A percentile compares a stretch with the other conserved stretches of the same genome.
Conservation (phyloP, 2,113 vertebrate species). For the Silurus meridionalis region DNA sequence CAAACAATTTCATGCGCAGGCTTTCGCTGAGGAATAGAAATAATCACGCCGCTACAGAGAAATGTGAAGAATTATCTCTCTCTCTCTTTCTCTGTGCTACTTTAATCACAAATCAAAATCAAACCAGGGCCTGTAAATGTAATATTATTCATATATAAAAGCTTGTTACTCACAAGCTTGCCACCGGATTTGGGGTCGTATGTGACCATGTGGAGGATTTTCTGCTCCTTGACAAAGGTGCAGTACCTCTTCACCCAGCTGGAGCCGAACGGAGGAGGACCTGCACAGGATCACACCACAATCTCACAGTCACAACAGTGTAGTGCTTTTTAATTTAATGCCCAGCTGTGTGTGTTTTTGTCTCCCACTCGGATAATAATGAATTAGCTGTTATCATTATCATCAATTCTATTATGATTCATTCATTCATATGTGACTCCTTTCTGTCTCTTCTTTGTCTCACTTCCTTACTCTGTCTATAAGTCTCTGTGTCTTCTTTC, state of each 20-base stretch:
- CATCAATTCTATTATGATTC: too few species aligned
- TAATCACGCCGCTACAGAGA: neutral
- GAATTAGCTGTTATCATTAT: neutral
- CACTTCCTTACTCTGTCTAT: too few species aligned
- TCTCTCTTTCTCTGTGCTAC: neutral
- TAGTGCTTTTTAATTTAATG: neutral
- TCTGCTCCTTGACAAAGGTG: conserved; percentile 91
- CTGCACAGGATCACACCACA: conserved; percentile 60
- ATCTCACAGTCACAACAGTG: neutral
- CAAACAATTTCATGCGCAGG: neutral
- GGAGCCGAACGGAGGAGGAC: conserved; percentile 94
- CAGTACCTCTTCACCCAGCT: conserved; percentile 98
- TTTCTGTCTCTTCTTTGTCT: too few species aligned
- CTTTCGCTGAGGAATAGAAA: neutral
- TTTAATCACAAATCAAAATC: neutral
- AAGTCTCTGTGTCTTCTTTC: too few species aligned
- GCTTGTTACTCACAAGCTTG: conserved; percentile 80
- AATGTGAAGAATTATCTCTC: neutral
- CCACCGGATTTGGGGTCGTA: conserved; percentile 95
- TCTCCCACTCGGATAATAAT: neutral
- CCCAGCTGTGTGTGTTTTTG: neutral
- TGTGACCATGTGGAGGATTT: conserved; percentile 90
- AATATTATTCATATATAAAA: too few species aligned
- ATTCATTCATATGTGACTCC: too few species aligned
- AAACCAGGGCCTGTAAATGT: neutral